Conservation (phyloP, 2,797 vertebrate genomes). For the Sandelia bainsii region DNA sequence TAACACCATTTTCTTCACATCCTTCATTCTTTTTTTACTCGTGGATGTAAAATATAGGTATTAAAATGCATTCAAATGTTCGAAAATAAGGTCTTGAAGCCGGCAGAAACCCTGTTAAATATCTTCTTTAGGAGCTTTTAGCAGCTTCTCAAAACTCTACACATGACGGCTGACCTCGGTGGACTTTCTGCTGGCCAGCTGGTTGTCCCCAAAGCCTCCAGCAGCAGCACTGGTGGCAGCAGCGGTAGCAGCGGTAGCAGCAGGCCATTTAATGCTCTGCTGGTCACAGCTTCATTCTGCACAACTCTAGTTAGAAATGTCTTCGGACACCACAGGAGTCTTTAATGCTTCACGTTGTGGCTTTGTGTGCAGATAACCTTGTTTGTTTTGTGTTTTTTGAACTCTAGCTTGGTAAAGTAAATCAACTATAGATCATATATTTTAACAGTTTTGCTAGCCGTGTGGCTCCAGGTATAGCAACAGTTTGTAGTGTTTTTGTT, state of each 20-base stretch:
- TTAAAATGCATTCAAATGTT: no score
- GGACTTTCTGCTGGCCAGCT: constrained; percentile 23
- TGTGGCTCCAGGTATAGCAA: background rate
- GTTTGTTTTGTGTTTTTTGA: background rate
- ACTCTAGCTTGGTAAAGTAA: background rate
- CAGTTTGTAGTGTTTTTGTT: background rate
- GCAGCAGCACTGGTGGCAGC: background rate
- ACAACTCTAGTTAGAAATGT: constrained; percentile 5
- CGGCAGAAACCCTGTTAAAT: no score
- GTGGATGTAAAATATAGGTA: no score
- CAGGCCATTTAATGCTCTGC: constrained; percentile 39
- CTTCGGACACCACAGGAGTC: constrained; percentile 10
- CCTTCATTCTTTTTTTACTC: no score
- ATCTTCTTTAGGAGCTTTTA: background rate
- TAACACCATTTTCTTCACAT: no score
- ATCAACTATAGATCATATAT: no score
- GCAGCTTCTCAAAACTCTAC: constrained; percentile 15
- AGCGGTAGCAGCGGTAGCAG: background rate
- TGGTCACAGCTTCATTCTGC: constrained; percentile 22
- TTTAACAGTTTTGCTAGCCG: background rate
- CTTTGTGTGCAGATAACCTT: background rate
- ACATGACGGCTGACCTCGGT: constrained; percentile 50
- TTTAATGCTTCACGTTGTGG: background rate
- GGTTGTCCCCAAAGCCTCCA: constrained; percentile 6
- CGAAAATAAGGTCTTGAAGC: no score